Percentiles rank a stretch among this genome's conserved stretches.
Conservation (phyloP, 2,888 invertebrate species). For the Eudasyphora cyanicolor region DNA sequence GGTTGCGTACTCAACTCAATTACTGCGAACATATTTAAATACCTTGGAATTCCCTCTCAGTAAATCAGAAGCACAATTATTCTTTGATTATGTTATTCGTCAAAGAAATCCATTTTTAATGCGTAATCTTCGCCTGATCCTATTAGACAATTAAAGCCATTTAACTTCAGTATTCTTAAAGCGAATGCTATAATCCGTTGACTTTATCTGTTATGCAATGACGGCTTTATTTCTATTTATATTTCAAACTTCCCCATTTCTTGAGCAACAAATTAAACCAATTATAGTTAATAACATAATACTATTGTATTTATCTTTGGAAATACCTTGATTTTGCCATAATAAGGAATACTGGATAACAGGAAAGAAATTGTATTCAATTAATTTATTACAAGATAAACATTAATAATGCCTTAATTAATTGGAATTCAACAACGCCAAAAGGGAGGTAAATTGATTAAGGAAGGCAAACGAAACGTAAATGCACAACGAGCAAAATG, state of each 20-base stretch:
- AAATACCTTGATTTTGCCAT: neutral
- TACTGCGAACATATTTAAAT: too few species aligned
- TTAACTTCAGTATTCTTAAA: neutral
- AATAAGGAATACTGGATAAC: neutral
- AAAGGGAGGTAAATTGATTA: neutral
- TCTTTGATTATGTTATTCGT: neutral
- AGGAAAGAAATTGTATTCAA: slow-evolving; percentile 35
- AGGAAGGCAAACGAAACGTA: neutral
- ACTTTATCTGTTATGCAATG: neutral
- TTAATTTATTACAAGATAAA: slow-evolving; percentile 41
- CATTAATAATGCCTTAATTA: slow-evolving; percentile 33
- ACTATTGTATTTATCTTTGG: neutral
- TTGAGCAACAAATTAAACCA: neutral
- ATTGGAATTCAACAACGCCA: slow-evolving; percentile 21
- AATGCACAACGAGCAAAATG: neutral
- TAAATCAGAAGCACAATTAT: too few species aligned
- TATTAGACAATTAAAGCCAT: neutral
- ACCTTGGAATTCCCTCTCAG: too few species aligned
- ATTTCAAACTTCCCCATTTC: neutral
- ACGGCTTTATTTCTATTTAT: neutral
- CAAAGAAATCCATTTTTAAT: too few species aligned
- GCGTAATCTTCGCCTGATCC: neutral
- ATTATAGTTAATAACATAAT: neutral
- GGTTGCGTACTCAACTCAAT: too few species aligned
- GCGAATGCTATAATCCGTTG: neutral